These are phyloP conservation scores for Lepisosteus oculatus DNA, from an alignment of 2,113 vertebrate genomes.

Conservation along the genomic window DNA sequence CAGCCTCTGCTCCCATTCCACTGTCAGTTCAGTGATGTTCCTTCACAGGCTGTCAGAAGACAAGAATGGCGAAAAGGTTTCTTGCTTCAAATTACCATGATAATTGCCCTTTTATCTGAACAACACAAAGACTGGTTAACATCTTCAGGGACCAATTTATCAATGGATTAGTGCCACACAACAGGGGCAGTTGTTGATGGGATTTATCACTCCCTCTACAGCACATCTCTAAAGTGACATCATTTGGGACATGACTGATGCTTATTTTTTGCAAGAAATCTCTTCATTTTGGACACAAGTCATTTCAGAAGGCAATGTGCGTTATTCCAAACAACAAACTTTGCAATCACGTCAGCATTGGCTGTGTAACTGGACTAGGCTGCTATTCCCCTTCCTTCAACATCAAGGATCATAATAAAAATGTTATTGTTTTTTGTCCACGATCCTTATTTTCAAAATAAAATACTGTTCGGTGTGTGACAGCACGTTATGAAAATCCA, in stretches of 20 bases:
- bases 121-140: constrained; percentile 46
- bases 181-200: constrained; percentile 27
- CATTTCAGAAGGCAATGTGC: not conserved
- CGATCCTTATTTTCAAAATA: too few relatives aligned
- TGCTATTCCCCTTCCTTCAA: too few relatives aligned
- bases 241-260: constrained; percentile 49
- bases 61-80: constrained; percentile 21
- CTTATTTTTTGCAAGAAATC: not conserved
- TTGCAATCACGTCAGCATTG: too few relatives aligned
- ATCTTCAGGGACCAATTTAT: constrained; percentile 43
- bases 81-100: constrained; percentile 38
- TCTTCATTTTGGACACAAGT: not conserved
- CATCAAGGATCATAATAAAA: too few relatives aligned
- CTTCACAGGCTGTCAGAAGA: not conserved
- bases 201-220: not conserved
- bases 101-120: constrained; percentile 43
- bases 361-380: too few relatives aligned
- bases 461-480: too few relatives aligned
- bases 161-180: constrained; percentile 49
- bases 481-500: too few relatives aligned
- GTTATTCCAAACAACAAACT: too few relatives aligned
- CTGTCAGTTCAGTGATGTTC: not conserved
- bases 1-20: not conserved
- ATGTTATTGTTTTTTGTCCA: too few relatives aligned
- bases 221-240: constrained; percentile 22